These are phyloP conservation scores for Conomelus anceps DNA, from an alignment of 2,888 invertebrate genomes.

Conservation along the genomic window DNA sequence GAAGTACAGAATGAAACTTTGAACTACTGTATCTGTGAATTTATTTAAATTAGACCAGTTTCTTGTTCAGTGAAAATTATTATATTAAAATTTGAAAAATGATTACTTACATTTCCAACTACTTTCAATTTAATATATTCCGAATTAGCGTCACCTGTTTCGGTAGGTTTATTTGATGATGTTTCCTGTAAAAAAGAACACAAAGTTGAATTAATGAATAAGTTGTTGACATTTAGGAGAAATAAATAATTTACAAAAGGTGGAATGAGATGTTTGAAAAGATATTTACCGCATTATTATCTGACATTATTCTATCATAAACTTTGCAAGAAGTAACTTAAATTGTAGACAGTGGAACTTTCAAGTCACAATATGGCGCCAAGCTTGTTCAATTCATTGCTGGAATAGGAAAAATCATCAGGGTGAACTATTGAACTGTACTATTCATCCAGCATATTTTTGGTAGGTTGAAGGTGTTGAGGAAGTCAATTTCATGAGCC, in stretches of 20 bases:
- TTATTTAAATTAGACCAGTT: neutral
- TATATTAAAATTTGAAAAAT: neutral
- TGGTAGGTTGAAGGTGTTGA: neutral
- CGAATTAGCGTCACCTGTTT: conserved; percentile 45
- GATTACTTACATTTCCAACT: conserved; percentile 51
- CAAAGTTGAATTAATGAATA: neutral
- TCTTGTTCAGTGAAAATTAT: neutral
- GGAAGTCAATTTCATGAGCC: neutral
- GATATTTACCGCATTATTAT: neutral
- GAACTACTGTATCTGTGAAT: too few relatives aligned
- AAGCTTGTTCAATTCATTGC: too few relatives aligned
- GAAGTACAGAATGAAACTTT: too few relatives aligned
- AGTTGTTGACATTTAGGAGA: neutral
- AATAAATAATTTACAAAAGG: neutral
- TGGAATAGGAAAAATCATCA: neutral
- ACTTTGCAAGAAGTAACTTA: neutral
- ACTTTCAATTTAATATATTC: conserved; percentile 66
- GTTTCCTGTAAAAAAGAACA: neutral
- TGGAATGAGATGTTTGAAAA: neutral
- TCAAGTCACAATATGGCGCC: neutral
- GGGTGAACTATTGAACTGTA: neutral
- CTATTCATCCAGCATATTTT: neutral
- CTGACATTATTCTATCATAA: neutral
- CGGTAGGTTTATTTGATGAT: neutral
- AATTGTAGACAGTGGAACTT: neutral